Evolutionary conservation across 2,797 vertebrate species (phyloP), one percentile per base, ranked within the genome.

Genomic region (Cottoperca gobio): DNA sequence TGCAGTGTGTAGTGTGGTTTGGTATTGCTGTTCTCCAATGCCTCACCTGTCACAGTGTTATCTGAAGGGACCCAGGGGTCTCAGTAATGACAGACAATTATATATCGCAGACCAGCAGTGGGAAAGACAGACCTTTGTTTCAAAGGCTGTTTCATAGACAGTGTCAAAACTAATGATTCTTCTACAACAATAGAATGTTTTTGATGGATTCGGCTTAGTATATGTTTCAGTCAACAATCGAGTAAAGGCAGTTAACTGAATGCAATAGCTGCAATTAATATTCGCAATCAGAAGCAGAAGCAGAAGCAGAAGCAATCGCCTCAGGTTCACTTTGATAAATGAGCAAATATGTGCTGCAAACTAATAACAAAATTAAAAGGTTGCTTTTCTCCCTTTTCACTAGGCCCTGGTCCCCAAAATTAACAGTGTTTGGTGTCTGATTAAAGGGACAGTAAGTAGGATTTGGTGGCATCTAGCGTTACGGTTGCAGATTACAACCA

Each of bases 11-110:
- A 59, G 52, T 43, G 58, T 23, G 42, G 84, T 82, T 75, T 78
- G 76, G 67, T 69, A 64, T 68, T 86, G 76, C 78, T 82, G 70
- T 86, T 78, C 49, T 62, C n/a, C 31, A 23, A 49, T 64, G 78
- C 67, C 63, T 72, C 62, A 83, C 70, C 78, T 90, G 82, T 77
- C 68, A 75, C 50, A 33, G 70, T 79, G 84, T 91, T 91, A 91
- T 93, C 88, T 82, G 60, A 76, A 63, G 66, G 37, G 58, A 83
- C 81, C 75, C 83, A 84, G 81, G 69, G 87, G 78, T 74, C 72
- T 80, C 65, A 65, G 76, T 82, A 74, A 88, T 78, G 80, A 79
- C 76, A 85, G 42, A 79, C 81, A 85, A 85, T 90, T 78, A 79
- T 82, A 76, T 68, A 85, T 80, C 81, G 69, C 62, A 72, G 59